A percentile compares a stretch with the other conserved stretches of the same genome.
phyloP scores from a whole-genome alignment of 64 coral and sea anemone species.

The Montipora capricornis region DNA sequence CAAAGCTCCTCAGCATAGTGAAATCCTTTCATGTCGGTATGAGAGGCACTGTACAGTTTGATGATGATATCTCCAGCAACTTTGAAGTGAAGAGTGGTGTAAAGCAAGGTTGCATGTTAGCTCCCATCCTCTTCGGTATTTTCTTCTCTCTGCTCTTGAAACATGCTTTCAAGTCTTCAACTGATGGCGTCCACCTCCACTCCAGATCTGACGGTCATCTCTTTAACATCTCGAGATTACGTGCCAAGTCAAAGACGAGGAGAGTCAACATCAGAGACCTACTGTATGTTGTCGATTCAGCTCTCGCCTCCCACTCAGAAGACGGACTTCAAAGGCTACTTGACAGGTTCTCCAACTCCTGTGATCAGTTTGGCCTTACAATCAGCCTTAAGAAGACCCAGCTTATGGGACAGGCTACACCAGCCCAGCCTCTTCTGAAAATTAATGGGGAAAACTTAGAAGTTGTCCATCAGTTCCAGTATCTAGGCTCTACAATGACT shows the following conservation, averaged over 20 bases:
- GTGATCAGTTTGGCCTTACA: background rate
- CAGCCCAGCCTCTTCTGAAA: background rate
- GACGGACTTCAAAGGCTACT: background rate
- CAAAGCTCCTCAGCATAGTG: background rate
- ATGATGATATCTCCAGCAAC: background rate
- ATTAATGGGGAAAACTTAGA: background rate
- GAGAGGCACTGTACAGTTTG: background rate
- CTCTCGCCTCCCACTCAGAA: too few relatives aligned
- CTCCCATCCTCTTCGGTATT: too few relatives aligned
- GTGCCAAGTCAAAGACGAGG: background rate
- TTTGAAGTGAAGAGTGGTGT: background rate
- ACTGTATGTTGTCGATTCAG: too few relatives aligned
- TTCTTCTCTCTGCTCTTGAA: too few relatives aligned
- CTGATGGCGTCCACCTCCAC: background rate
- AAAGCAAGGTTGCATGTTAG: too few relatives aligned
- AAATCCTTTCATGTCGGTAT: conserved; percentile 13
- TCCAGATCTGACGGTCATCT: background rate
- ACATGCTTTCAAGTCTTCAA: too few relatives aligned
- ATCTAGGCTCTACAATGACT: conserved; percentile 13
- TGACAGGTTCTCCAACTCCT: background rate
- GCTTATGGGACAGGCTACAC: conserved; percentile 8
- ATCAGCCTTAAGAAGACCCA: conserved; percentile 14
- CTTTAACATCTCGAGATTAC: conserved; percentile 17
- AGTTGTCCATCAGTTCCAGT: background rate
- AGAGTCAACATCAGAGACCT: background rate